Evolutionary conservation across 2,113 vertebrate genomes (phyloP).

Genomic region (Heterocephalus glaber): DNA sequence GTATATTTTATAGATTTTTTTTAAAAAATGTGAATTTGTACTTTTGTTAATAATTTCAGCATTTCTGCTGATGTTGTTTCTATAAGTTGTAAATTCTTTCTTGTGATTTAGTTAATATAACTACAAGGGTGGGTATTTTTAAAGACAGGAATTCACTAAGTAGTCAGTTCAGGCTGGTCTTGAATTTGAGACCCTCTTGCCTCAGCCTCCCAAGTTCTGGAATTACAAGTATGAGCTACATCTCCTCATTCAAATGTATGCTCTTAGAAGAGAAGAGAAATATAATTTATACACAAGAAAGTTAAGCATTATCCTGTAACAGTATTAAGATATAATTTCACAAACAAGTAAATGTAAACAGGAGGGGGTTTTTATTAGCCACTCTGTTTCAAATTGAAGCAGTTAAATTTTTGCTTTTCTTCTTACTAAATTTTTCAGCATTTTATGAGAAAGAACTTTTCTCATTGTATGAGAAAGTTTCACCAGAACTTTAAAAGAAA

Average conservation of each 20-base stretch:
- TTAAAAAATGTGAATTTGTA: constrained; percentile 1
- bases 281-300: neutral
- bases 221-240: neutral
- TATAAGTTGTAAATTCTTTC: neutral
- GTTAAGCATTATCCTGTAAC: neutral
- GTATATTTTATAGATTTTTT: neutral
- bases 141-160: neutral
- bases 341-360: neutral
- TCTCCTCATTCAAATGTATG: neutral
- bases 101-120: neutral
- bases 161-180: neutral
- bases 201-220: neutral
- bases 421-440: neutral
- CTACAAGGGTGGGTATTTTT: neutral
- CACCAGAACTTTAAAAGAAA: neutral
- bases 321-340: neutral
- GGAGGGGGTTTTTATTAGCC: neutral
- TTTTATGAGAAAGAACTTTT: neutral
- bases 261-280: neutral
- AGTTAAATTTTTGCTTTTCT: neutral
- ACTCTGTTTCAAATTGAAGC: neutral
- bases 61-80: neutral
- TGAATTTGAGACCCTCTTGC: neutral
- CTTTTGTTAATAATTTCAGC: neutral
- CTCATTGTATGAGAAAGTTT: neutral